Evolutionary conservation across 2,797 vertebrate species (phyloP).

Genomic region (Rhinella marina): DNA sequence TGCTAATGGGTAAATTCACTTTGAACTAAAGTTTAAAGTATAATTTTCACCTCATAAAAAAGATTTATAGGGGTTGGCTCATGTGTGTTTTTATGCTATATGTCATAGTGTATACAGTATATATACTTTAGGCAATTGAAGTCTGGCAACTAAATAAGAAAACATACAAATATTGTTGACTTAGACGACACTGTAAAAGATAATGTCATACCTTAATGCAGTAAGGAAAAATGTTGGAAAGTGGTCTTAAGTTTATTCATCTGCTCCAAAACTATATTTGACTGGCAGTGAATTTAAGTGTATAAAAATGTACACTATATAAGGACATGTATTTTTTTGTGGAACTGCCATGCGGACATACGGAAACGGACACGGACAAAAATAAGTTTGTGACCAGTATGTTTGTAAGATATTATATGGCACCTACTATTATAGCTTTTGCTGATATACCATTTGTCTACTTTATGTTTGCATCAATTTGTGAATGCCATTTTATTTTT

Average conservation of each 20-base stretch:
- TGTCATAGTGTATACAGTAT: background rate
- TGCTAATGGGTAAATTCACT: background rate
- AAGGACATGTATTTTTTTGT: no score
- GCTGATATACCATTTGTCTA: no score
- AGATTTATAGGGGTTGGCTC: no score
- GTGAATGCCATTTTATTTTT: no score
- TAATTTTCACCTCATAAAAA: background rate
- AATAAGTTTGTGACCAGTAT: no score
- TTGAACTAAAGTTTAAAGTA: background rate
- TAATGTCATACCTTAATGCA: background rate
- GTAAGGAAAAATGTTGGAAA: background rate
- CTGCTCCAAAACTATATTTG: background rate
- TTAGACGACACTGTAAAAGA: background rate
- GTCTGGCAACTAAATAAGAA: background rate
- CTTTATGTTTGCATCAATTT: no score
- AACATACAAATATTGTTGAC: background rate
- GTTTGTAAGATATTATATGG: no score
- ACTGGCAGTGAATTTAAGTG: background rate
- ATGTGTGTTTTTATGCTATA: background rate
- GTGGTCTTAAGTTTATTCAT: background rate
- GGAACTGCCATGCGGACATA: no score
- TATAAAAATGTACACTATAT: background rate
- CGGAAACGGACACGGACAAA: no score
- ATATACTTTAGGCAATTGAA: background rate
- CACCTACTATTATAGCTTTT: no score